Evolutionary conservation across 2,113 vertebrate genomes (phyloP).

Genomic region (Sorex fumeus): DNA sequence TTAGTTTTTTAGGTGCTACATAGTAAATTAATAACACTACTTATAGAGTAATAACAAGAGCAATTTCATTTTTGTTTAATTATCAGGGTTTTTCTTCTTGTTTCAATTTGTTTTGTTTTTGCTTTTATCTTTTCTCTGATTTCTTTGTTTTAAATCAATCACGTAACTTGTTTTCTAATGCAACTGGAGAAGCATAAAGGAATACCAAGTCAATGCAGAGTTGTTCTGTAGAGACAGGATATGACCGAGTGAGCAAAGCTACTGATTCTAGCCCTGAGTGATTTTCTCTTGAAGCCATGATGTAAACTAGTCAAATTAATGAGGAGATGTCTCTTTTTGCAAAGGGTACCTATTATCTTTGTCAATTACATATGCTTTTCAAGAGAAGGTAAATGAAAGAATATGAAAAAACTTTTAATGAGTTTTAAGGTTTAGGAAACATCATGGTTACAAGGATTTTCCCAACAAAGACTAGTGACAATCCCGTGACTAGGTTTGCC

Average conservation of each 20-base stretch:
- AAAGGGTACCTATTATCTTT: conserved; percentile 19
- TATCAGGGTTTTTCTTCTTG: neutral
- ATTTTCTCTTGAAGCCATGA: neutral
- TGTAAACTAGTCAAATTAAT: neutral
- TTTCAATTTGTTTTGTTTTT: neutral
- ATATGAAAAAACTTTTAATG: neutral
- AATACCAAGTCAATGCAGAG: conserved; percentile 28
- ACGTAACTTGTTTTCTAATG: conserved; percentile 49
- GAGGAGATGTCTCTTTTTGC: neutral
- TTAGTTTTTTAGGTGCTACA: neutral
- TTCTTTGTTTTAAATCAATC: conserved; percentile 57
- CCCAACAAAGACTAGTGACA: neutral
- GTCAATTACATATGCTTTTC: conserved; percentile 1
- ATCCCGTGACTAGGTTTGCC: neutral
- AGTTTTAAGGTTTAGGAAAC: conserved; percentile 10
- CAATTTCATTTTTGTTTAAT: neutral
- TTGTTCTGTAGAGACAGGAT: conserved; percentile 65
- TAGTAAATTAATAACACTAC: too few relatives aligned
- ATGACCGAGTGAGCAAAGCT: neutral
- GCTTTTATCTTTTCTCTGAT: neutral
- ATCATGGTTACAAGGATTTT: neutral
- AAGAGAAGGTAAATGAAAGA: neutral
- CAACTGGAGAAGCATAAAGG: conserved; percentile 45
- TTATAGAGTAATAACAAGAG: too few relatives aligned
- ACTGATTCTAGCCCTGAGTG: neutral